Evolutionary conservation across 2,888 invertebrate genomes (phyloP), one percentile per base, ranked within the genome.

Genomic region (Andricus quercusramuli): DNA sequence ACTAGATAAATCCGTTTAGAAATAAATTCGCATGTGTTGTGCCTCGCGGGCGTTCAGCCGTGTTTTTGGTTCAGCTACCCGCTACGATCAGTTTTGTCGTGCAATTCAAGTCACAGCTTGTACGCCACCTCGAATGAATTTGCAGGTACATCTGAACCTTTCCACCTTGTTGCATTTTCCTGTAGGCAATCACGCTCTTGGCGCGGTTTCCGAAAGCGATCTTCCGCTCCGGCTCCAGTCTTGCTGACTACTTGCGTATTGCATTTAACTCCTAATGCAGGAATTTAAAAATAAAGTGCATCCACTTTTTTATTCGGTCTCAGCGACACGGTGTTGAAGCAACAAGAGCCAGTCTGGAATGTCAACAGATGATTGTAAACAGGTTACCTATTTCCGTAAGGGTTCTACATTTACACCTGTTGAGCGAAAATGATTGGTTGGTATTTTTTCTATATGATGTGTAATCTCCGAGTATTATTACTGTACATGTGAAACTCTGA

Each of bases 111-210:
- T 84, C 81, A 83, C 83, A 81, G 80, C 80, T 80, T 80, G 79
- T 82, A 76, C 79, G 78, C 80, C 78, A 84, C 84, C 86, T 84
- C 85, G 87, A 87, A 88, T 87, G 89, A 89, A 91, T 91, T 91
- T 89, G 89, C 91, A 91, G 87, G 81, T 86, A 86, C 85, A 82
- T 85, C 86, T 86, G 84, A 80, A 82, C 86, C 84, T 88, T 87
- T 89, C 88, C 89, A 86, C 85, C 88, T 88, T 88, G 84, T 87
- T 86, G 85, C 86, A 86, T 86, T 88, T 89, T 90, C 88, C 89
- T 87, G 87, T 86, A 83, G 89, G 88, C 89, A 87, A 90, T 90
- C 90, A 89, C 90, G 89, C 86, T 87, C 86, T 83, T 87, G 88
- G 85, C 84, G 89, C 86, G 88, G 86, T 89, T 90, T 90, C 88